Evolutionary conservation across 2,797 vertebrate genomes (phyloP).

Genomic region (Buceros bicornis): DNA sequence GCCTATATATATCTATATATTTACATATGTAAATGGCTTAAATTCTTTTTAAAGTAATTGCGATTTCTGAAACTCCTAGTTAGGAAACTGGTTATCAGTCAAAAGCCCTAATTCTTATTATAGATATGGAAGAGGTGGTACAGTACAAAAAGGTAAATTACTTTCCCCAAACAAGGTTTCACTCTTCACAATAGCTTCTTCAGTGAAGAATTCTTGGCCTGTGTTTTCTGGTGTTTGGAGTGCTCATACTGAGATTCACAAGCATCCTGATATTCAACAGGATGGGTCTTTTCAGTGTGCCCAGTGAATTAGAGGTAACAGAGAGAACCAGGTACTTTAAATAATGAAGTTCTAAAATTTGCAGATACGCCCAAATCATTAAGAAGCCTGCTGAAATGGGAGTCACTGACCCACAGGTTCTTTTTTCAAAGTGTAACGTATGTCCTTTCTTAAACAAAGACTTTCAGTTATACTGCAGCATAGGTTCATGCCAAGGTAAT

Average conservation of each 20-base stretch:
- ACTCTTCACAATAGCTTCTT: neutral
- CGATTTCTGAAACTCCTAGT: neutral
- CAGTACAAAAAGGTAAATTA: neutral
- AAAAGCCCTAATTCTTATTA: neutral
- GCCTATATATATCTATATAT: too few species aligned
- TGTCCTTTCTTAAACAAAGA: neutral
- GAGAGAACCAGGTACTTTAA: neutral
- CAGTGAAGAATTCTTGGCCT: neutral
- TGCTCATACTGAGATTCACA: neutral
- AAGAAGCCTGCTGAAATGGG: neutral
- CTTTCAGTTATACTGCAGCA: neutral
- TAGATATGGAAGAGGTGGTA: neutral
- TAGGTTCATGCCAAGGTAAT: neutral
- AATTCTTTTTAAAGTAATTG: neutral
- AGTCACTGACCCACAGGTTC: neutral
- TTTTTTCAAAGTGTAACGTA: neutral
- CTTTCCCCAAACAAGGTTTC: neutral
- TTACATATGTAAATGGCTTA: neutral
- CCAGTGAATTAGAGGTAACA: neutral
- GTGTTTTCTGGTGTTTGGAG: neutral
- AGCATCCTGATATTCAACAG: neutral
- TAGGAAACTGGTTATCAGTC: neutral
- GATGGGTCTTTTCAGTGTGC: neutral
- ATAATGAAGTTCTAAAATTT: neutral
- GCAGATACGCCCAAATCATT: neutral